Conservation (phyloP, 2,797 vertebrate species). For the Phataginus tetradactyla region DNA sequence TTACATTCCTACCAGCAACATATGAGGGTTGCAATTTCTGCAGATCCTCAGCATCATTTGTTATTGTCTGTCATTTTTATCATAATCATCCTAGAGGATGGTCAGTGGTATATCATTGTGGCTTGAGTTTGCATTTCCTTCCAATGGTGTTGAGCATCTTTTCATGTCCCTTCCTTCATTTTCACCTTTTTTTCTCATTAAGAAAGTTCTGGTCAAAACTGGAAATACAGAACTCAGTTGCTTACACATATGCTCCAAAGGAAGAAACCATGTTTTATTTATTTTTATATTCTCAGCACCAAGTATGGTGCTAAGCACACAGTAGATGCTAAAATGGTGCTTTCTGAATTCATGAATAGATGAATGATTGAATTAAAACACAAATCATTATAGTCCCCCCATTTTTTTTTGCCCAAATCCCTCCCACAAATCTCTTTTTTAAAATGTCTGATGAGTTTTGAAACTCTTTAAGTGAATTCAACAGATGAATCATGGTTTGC, state of each 20-base stretch:
- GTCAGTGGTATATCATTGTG: not conserved
- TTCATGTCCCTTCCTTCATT: not conserved
- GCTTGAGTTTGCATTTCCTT: not conserved
- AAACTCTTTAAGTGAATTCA: constrained; percentile 43
- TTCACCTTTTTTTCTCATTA: not conserved
- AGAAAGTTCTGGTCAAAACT: not conserved
- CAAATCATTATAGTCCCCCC: not conserved
- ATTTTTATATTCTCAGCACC: not conserved
- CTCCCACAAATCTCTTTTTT: constrained; percentile 1
- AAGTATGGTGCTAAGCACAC: not conserved
- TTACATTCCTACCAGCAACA: not conserved
- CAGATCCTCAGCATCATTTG: not conserved
- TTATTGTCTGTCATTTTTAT: not conserved
- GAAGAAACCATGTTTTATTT: not conserved
- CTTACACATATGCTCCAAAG: not conserved
- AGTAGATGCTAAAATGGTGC: not conserved
- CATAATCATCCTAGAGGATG: not conserved
- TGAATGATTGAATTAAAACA: not conserved
- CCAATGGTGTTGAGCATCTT: not conserved
- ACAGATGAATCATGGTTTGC: constrained; percentile 42
- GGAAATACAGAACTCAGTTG: not conserved
- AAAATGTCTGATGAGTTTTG: constrained; percentile 19
- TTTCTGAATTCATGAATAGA: not conserved
- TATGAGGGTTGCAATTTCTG: not conserved
- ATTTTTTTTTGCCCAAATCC: not conserved